Evolutionary conservation across 2,888 invertebrate species (phyloP).

Genomic region (Drosophila neonasuta): DNA sequence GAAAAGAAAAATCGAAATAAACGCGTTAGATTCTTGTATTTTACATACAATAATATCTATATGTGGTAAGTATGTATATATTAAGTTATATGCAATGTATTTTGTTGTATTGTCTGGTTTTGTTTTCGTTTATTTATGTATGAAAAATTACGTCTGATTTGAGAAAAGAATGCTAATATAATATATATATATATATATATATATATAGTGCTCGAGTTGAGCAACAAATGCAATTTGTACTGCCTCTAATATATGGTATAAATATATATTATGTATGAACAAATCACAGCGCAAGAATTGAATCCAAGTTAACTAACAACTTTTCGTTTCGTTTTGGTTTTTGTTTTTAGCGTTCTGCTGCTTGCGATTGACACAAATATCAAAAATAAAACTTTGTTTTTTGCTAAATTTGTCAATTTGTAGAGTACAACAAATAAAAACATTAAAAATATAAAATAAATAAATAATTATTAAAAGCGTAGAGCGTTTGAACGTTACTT

Average conservation of each 20-base stretch:
- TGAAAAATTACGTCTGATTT: slow-evolving; percentile 43
- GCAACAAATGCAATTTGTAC: slow-evolving; percentile 40
- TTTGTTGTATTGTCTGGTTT: slow-evolving; percentile 40
- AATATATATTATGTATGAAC: slow-evolving; percentile 20
- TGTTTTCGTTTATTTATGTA: slow-evolving; percentile 35
- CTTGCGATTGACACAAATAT: slow-evolving; percentile 80
- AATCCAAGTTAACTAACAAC: slow-evolving; percentile 7
- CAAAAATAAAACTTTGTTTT: slow-evolving; percentile 34
- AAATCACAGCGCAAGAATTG: slow-evolving; percentile 24
- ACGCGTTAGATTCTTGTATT: slow-evolving; percentile 82
- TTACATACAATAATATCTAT: slow-evolving; percentile 74
- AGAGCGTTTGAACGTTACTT: slow-evolving; percentile 42
- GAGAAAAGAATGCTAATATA: slow-evolving; percentile 46
- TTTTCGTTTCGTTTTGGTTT: background rate
- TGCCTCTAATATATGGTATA: slow-evolving; percentile 36
- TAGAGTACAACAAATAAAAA: slow-evolving; percentile 39
- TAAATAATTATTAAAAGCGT: slow-evolving; percentile 7
- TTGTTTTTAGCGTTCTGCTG: slow-evolving; percentile 36
- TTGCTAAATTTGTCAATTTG: slow-evolving; percentile 42
- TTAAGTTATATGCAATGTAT: slow-evolving; percentile 34
- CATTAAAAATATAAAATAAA: slow-evolving; percentile 19
- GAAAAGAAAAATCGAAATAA: slow-evolving; percentile 82
- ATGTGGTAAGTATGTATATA: slow-evolving; percentile 51
- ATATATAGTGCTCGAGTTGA: slow-evolving; percentile 27
- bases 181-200: too few relatives aligned